Evolutionary conservation across 2,797 vertebrate species (phyloP).

Genomic region (Pelobates cultripes): DNA sequence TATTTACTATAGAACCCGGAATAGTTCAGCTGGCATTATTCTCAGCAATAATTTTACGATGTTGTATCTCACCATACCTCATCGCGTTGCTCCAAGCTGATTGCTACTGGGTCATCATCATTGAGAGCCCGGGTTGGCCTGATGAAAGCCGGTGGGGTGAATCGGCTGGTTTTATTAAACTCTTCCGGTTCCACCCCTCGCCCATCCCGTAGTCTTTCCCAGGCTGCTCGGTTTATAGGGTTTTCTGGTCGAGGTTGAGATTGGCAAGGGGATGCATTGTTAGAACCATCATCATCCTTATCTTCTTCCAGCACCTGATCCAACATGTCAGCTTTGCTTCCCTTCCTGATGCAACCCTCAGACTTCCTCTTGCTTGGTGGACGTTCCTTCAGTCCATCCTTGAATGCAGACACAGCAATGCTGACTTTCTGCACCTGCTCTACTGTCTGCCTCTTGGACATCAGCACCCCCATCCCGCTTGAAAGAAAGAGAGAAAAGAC

Average conservation of each 20-base stretch:
- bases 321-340: constrained; percentile 70
- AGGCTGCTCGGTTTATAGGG: constrained; percentile 82
- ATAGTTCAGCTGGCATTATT: too few relatives aligned
- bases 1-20: too few relatives aligned
- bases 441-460: constrained; percentile 95
- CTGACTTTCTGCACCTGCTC: constrained; percentile 96
- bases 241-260: constrained; percentile 67
- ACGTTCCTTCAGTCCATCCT: constrained; percentile 86
- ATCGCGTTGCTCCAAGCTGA: constrained; percentile 82
- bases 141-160: constrained; percentile 85
- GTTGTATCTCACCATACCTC: constrained; percentile 69
- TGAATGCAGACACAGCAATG: constrained; percentile 91
- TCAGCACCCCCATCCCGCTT: constrained; percentile 91
- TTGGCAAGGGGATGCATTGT: constrained; percentile 69
- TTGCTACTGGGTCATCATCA: constrained; percentile 83
- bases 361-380: constrained; percentile 65
- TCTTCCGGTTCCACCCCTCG: constrained; percentile 94
- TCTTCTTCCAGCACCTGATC: constrained; percentile 70
- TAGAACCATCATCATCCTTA: constrained; percentile 68
- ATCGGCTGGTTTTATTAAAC: constrained; percentile 83
- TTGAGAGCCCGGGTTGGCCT: constrained; percentile 85
- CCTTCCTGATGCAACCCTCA: constrained; percentile 67
- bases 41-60: too few relatives aligned
- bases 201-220: constrained; percentile 90
- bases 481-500: constrained; percentile 6